Evolutionary conservation across 2,113 vertebrate species (phyloP).

Genomic region (Syrmaticus mikado): DNA sequence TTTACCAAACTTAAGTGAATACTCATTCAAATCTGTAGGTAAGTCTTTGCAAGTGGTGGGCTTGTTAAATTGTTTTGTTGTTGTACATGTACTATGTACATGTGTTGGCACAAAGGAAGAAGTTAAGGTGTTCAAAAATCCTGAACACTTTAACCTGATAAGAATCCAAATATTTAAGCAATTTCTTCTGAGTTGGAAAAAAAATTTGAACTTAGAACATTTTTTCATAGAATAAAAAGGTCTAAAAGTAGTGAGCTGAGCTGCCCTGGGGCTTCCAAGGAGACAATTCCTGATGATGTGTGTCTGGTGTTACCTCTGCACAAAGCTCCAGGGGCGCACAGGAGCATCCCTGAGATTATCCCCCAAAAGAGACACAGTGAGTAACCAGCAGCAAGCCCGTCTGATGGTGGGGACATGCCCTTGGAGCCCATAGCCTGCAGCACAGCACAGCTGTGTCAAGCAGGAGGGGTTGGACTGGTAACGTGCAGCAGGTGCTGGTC

Average conservation of each 20-base stretch:
- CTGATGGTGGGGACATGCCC: fast-evolving
- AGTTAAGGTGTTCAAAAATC: not conserved
- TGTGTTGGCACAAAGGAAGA: not conserved
- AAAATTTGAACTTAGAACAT: not conserved
- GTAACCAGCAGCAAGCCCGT: fast-evolving
- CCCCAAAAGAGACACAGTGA: fast-evolving
- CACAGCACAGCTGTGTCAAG: not conserved
- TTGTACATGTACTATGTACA: not conserved
- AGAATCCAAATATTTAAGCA: fast-evolving
- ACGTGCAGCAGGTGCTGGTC: not conserved
- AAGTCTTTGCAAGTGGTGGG: not conserved
- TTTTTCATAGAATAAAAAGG: not conserved
- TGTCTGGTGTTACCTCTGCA: fast-evolving
- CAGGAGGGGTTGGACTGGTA: not conserved
- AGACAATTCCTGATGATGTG: fast-evolving
- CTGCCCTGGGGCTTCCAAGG: not conserved
- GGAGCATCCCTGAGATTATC: not conserved
- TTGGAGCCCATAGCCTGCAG: fast-evolving
- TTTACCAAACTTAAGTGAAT: not conserved
- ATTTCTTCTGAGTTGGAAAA: not conserved
- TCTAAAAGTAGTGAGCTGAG: not conserved
- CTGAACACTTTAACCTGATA: fast-evolving
- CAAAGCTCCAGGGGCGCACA: fast-evolving
- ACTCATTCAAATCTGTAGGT: not conserved
- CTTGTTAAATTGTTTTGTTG: not conserved